Evolutionary conservation across 1,140 invertebrate species (phyloP).

Genomic region (Drosophila bifasciata): DNA sequence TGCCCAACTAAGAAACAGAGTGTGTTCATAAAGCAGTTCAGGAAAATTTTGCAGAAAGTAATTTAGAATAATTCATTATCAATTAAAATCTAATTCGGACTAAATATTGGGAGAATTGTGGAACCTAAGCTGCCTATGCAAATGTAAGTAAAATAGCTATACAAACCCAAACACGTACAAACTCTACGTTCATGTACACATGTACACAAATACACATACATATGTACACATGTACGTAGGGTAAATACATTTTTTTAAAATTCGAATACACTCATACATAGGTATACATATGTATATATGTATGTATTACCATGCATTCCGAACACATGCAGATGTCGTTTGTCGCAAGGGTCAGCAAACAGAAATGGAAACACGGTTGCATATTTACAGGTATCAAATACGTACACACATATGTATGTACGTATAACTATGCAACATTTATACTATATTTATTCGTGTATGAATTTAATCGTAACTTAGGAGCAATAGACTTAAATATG

Average conservation of each 20-base stretch:
- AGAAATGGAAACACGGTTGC: slow-evolving; percentile 55
- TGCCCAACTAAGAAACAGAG: slow-evolving; percentile 53
- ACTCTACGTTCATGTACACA: not conserved
- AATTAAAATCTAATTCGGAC: slow-evolving; percentile 6
- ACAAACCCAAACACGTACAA: slow-evolving; percentile 1
- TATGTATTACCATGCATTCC: slow-evolving; percentile 3
- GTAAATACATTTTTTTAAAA: too few species aligned
- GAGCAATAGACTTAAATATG: not conserved
- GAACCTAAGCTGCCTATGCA: slow-evolving; percentile 11
- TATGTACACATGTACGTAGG: too few species aligned
- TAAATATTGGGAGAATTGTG: slow-evolving; percentile 4
- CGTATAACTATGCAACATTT: too few species aligned
- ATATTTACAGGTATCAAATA: slow-evolving; percentile 35
- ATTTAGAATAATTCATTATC: not conserved
- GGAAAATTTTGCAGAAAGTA: slow-evolving; percentile 17
- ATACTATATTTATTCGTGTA: not conserved
- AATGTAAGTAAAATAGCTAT: slow-evolving; percentile 11
- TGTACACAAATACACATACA: not conserved
- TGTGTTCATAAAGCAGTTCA: slow-evolving; percentile 65
- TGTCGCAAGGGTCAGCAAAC: slow-evolving; percentile 51
- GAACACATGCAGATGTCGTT: slow-evolving; percentile 5
- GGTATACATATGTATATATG: too few species aligned
- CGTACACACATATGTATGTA: too few species aligned
- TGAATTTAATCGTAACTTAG: not conserved
- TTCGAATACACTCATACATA: too few species aligned